Conservation (phyloP, 30 jellyfish, hydroid and myxozoan species). For the Cassiopea xamachana region DNA sequence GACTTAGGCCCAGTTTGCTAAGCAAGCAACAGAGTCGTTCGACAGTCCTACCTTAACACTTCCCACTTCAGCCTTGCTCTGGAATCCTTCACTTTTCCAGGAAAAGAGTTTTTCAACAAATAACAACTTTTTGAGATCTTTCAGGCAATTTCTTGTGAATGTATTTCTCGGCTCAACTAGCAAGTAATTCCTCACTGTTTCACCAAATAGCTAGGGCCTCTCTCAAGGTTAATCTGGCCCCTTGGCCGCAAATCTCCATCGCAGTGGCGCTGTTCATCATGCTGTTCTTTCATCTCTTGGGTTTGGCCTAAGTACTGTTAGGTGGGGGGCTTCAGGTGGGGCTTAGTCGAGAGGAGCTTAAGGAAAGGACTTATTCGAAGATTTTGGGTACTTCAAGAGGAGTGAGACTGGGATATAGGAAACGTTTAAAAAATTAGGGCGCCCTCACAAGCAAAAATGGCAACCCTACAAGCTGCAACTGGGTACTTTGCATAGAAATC, state of each 20-base stretch:
- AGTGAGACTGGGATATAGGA: too few species aligned
- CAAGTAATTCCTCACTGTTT: constrained; percentile 10
- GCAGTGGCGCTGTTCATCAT: neutral
- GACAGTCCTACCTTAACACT: neutral
- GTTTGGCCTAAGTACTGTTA: too few species aligned
- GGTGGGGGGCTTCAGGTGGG: too few species aligned
- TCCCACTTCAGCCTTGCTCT: neutral
- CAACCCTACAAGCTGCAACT: too few species aligned
- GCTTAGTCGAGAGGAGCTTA: too few species aligned
- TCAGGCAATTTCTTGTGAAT: constrained; percentile 17
- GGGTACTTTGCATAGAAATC: too few species aligned
- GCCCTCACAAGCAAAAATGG: too few species aligned
- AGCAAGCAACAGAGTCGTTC: neutral
- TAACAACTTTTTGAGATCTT: constrained; percentile 1
- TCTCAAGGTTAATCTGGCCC: constrained; percentile 15
- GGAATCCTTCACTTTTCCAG: neutral
- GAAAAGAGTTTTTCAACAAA: neutral
- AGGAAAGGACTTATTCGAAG: too few species aligned
- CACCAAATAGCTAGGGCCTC: constrained; percentile 22
- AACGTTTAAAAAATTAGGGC: too few species aligned
- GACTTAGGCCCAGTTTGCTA: constrained; percentile 27
- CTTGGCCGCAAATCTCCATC: constrained; percentile 52
- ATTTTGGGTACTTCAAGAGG: too few species aligned
- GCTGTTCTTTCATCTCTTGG: too few species aligned
- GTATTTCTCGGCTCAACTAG: constrained; percentile 50